Evolutionary conservation across 2,888 invertebrate genomes (phyloP).

Genomic region (Diplolepis rosae): DNA sequence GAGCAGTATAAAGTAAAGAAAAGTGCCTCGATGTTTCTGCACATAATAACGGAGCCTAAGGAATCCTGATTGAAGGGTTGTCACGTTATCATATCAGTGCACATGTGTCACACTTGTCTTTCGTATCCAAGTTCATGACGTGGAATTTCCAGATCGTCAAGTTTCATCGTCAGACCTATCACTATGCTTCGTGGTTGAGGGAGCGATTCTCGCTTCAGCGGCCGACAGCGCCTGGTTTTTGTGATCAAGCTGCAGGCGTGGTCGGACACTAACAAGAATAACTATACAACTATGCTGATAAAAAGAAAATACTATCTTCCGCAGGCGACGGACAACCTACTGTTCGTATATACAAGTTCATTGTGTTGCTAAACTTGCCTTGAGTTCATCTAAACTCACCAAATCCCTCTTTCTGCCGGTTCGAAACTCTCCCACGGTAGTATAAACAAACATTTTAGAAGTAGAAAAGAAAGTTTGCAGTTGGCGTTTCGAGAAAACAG

Average conservation of each 20-base stretch:
- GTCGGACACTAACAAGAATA: conserved; percentile 1
- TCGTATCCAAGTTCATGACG: conserved; percentile 2
- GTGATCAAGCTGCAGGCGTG: conserved; percentile 8
- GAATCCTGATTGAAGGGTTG: background rate
- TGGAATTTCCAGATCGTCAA: conserved; percentile 32
- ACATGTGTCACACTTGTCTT: background rate
- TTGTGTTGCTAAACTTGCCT: background rate
- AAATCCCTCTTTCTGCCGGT: background rate
- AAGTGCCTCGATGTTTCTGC: background rate
- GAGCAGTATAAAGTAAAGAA: no score
- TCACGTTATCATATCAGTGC: background rate
- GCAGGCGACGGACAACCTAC: background rate
- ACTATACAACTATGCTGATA: conserved; percentile 10
- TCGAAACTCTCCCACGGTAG: background rate
- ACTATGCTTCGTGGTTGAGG: background rate
- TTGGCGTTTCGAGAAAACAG: background rate
- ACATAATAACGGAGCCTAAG: background rate
- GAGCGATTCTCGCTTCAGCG: conserved; percentile 3
- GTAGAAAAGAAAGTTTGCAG: background rate
- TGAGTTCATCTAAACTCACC: background rate
- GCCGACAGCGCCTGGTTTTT: conserved; percentile 10
- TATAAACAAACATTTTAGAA: background rate
- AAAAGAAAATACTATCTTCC: conserved; percentile 13
- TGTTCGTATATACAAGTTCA: background rate
- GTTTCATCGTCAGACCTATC: conserved; percentile 23